phyloP scores from a whole-genome alignment of 2,797 vertebrate genomes.

The Pygocentrus nattereri region DNA sequence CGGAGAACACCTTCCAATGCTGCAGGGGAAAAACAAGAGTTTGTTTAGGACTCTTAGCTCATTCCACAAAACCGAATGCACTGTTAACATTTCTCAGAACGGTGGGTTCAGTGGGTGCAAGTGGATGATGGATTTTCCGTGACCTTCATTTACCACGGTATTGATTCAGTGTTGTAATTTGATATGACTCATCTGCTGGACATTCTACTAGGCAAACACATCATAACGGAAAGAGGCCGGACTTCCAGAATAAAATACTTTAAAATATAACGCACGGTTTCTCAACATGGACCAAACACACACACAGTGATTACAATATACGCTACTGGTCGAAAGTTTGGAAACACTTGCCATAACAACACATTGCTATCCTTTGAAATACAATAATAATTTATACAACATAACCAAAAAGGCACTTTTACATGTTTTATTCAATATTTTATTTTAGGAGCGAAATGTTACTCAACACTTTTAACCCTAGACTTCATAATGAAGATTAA shows the following conservation, averaged over 20 bases:
- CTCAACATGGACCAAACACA: no score
- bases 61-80: slow-evolving; percentile 33
- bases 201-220: neutral
- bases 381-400: no score
- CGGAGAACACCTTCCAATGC: slow-evolving; percentile 97
- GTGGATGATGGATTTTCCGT: slow-evolving; percentile 24
- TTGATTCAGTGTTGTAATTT: slow-evolving; percentile 61
- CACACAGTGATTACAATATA: no score
- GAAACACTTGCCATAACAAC: no score
- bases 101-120: neutral
- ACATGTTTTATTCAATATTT: no score
- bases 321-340: no score
- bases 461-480: no score
- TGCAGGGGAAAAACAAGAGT: slow-evolving; percentile 68
- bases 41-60: neutral
- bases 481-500: no score
- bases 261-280: no score
- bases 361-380: no score
- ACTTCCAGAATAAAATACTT: slow-evolving; percentile 46
- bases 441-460: no score
- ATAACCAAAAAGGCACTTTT: no score
- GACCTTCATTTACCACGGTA: slow-evolving; percentile 49
- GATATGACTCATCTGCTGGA: slow-evolving; percentile 43
- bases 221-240: slow-evolving; percentile 4
- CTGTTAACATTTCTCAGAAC: slow-evolving; percentile 10